Evolutionary conservation across 2,113 vertebrate genomes (phyloP).

Genomic region (cat (Felis catus)): F.catus_Fca126_mat1.0 CM031418.1:115076001-115076500

Average conservation of each 20-base stretch:
- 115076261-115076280: neutral
- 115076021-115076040: neutral
- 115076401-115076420: neutral
- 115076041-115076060: too few relatives aligned
- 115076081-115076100: neutral
- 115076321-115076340: neutral
- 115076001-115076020: neutral
- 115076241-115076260: neutral
- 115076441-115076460: neutral
- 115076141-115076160: neutral
- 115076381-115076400: neutral
- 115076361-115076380: neutral
- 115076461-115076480: neutral
- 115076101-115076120: neutral
- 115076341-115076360: neutral
- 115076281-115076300: neutral
- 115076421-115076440: neutral
- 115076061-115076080: slow-evolving; percentile 14
- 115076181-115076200: neutral
- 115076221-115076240: neutral
- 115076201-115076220: neutral
- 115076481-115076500: neutral
- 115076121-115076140: neutral
- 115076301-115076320: fast-evolving
- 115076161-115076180: neutral